phyloP scores from a whole-genome alignment of 1,140 invertebrate genomes.

The Tenebrio molitor region DNA sequence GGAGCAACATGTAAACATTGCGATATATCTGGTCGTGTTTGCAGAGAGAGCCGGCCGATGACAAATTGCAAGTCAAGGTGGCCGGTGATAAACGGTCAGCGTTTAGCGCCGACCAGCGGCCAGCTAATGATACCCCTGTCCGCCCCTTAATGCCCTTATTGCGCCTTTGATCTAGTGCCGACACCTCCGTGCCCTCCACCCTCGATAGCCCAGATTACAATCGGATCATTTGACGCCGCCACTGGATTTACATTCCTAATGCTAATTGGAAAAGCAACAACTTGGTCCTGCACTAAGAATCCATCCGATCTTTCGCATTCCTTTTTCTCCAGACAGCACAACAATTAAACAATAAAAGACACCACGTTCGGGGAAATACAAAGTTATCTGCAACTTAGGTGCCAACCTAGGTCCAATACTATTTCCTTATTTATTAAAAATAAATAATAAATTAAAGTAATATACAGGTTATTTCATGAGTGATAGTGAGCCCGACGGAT shows the following conservation, averaged over 20 bases:
- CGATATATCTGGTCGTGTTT: conserved; percentile 61
- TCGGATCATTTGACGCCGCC: conserved; percentile 19
- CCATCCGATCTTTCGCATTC: no score
- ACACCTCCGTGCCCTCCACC: conserved; percentile 56
- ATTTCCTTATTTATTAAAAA: no score
- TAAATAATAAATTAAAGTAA: no score
- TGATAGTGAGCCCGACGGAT: no score
- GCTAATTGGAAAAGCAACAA: no score
- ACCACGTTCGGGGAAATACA: no score
- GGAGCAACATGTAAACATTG: conserved; percentile 58
- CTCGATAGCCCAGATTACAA: conserved; percentile 14
- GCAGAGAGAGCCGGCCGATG: conserved; percentile 60
- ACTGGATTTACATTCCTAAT: conserved; percentile 38
- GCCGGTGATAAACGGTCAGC: conserved; percentile 63
- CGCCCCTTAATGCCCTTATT: conserved; percentile 64
- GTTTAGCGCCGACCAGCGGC: conserved; percentile 63
- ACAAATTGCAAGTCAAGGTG: conserved; percentile 65
- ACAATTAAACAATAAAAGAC: no score
- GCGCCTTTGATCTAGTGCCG: conserved; percentile 65
- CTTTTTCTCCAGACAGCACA: no score
- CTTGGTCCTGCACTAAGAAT: no score
- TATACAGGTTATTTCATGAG: no score
- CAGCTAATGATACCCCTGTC: conserved; percentile 64
- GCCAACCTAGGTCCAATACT: no score
- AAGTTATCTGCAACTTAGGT: no score